phyloP scores from a whole-genome alignment of 1,140 invertebrate genomes.

The Nautilus pompilius region DNA sequence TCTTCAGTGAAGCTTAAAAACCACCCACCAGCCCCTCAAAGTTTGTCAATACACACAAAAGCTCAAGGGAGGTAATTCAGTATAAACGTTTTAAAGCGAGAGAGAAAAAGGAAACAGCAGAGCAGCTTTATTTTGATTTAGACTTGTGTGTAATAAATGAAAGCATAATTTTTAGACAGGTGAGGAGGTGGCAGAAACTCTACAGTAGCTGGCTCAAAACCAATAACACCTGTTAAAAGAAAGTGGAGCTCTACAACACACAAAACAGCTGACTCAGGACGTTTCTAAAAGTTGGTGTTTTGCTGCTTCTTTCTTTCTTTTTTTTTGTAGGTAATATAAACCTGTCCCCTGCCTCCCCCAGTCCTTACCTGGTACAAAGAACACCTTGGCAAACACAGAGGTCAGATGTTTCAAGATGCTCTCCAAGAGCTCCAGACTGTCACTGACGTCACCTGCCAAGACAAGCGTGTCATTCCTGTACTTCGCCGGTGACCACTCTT shows the following conservation, averaged over 20 bases:
- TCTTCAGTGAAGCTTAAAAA: too few species aligned
- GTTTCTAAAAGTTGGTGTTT: background rate
- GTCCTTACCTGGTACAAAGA: constrained; percentile 19
- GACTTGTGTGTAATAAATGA: too few species aligned
- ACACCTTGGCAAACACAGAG: constrained; percentile 13
- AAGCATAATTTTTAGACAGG: too few species aligned
- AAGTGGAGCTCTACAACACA: background rate
- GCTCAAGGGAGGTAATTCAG: too few species aligned
- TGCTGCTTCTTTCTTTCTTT: background rate
- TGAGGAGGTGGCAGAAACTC: too few species aligned
- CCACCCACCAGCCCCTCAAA: too few species aligned
- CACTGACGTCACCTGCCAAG: constrained; percentile 20
- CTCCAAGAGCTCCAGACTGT: constrained; percentile 10
- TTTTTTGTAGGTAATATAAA: background rate
- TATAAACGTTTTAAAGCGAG: too few species aligned
- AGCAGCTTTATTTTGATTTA: too few species aligned
- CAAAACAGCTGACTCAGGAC: too few species aligned
- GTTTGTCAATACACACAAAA: too few species aligned
- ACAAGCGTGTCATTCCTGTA: constrained; percentile 16
- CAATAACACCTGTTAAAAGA: background rate
- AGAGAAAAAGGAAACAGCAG: too few species aligned
- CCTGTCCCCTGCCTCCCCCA: background rate
- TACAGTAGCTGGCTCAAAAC: too few species aligned
- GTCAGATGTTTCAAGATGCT: constrained; percentile 8
- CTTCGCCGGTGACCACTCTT: constrained; percentile 6